Base-by-base conservation (phyloP, 2,888 invertebrate species). In the Drosophila conformis region DNA sequence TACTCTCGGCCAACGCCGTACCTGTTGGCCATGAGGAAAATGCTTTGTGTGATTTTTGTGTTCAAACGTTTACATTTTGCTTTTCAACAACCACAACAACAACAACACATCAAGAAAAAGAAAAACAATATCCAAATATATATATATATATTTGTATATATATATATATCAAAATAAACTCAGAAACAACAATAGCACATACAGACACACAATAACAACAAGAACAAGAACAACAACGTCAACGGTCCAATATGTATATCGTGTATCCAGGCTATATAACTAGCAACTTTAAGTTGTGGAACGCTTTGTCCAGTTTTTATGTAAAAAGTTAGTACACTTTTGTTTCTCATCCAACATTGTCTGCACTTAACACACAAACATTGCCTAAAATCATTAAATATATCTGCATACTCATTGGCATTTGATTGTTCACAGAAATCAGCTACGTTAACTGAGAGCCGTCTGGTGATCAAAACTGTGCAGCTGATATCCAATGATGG, bases 11-110 rank as follows among this genome's bases (percentile, higher is more conserved):
- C 46, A 46, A 46, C 66, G 46, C 21, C 66, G 27, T 56, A 36
- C 40, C 36, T 54, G 72, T 42, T 29, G 83, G 87, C 83, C 77
- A 69, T 83, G 82, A 83, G 89, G 73, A 78, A 56, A 76, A 73
- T 76, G 72, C 90, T 85, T 89, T 90, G 85, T 84, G 85, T 89
- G 90, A 90, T 90, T 90, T 86, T 89, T 86, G 85, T 86, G 85
- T 86, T 86, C 90, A 89, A 81, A 78, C 68, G 78, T 89, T 89
- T 86, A 72, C 66, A 83, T 87, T 90, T 89, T 87, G 80, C 72
- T 90, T 87, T 83, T 83, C 59, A 60, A 63, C 61, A 58, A 77
- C 58, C 46, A 42, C 66, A 59, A 60, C 36, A 49, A 68, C 25
- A 38, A 63, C 60, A 52, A 57, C 51, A 57, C 51, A 35, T 58